phyloP scores from a whole-genome alignment of 2,113 vertebrate species.

The Sterna hirundo region DNA sequence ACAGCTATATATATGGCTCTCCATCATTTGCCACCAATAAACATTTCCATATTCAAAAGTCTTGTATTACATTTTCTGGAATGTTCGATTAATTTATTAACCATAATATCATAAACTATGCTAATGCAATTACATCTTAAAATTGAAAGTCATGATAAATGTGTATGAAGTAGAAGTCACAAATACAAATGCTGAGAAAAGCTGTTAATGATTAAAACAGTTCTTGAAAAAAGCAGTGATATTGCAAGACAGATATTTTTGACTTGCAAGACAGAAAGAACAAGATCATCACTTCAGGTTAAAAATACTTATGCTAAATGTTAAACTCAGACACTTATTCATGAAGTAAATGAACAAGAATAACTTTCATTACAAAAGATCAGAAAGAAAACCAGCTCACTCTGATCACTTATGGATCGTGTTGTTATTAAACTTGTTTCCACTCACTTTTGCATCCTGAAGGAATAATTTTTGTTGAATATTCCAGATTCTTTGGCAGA shows the following conservation, averaged over 20 bases:
- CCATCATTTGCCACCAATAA: background rate
- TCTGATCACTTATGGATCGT: background rate
- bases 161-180: background rate
- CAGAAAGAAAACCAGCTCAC: conserved; percentile 38
- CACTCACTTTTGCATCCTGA: background rate
- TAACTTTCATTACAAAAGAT: conserved; percentile 25
- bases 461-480: background rate
- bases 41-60: background rate
- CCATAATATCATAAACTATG: background rate
- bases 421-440: conserved; percentile 24
- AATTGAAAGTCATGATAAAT: background rate
- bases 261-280: background rate
- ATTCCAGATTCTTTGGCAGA: background rate
- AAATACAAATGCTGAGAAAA: background rate
- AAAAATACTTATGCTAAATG: background rate
- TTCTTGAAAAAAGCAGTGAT: background rate
- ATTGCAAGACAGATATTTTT: background rate
- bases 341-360: conserved; percentile 18
- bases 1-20: background rate
- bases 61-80: background rate
- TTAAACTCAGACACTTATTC: conserved; percentile 29
- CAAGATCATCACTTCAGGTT: background rate
- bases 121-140: background rate
- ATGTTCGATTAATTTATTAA: background rate
- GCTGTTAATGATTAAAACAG: background rate